These are phyloP conservation scores for Cacoxenus indagator DNA, from an alignment of 2,888 invertebrate genomes.

Conservation along the genomic window DNA sequence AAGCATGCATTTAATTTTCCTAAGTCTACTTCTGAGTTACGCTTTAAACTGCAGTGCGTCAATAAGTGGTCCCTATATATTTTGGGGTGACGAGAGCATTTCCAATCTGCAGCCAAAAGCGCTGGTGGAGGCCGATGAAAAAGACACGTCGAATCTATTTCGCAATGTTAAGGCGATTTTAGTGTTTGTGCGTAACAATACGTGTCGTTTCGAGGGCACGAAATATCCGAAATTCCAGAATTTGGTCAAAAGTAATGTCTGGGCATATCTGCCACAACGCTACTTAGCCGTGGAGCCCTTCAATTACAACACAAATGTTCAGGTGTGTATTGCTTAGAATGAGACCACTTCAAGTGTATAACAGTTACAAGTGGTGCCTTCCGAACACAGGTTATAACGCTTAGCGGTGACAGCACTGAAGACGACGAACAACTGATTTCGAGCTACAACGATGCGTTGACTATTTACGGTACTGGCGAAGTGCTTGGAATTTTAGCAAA, in stretches of 20 bases:
- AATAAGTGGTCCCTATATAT: slow-evolving; percentile 75
- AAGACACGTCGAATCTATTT: slow-evolving; percentile 74
- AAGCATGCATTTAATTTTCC: slow-evolving; percentile 53
- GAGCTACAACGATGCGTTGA: slow-evolving; percentile 74
- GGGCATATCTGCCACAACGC: slow-evolving; percentile 74
- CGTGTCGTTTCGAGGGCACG: slow-evolving; percentile 73
- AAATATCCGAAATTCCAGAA: slow-evolving; percentile 74
- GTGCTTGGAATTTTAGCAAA: slow-evolving; percentile 75
- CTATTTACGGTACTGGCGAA: slow-evolving; percentile 74
- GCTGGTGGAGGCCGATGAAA: slow-evolving; percentile 73
- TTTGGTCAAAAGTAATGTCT: slow-evolving; percentile 73
- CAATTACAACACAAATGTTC: slow-evolving; percentile 75
- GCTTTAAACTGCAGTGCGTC: slow-evolving; percentile 66
- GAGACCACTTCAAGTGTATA: neutral
- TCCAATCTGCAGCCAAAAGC: slow-evolving; percentile 72
- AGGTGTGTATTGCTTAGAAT: slow-evolving; percentile 66
- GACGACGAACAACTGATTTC: slow-evolving; percentile 75
- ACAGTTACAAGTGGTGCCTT: neutral
- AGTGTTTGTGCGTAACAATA: slow-evolving; percentile 75
- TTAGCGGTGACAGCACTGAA: slow-evolving; percentile 74
- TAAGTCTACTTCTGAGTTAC: slow-evolving; percentile 51
- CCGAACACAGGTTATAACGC: slow-evolving; percentile 71
- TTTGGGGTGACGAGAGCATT: slow-evolving; percentile 74
- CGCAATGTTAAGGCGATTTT: slow-evolving; percentile 74
- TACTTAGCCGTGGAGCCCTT: slow-evolving; percentile 75